Evolutionary conservation across 1,140 invertebrate species (phyloP).

Genomic region (Pygmarrhopalites habei): DNA sequence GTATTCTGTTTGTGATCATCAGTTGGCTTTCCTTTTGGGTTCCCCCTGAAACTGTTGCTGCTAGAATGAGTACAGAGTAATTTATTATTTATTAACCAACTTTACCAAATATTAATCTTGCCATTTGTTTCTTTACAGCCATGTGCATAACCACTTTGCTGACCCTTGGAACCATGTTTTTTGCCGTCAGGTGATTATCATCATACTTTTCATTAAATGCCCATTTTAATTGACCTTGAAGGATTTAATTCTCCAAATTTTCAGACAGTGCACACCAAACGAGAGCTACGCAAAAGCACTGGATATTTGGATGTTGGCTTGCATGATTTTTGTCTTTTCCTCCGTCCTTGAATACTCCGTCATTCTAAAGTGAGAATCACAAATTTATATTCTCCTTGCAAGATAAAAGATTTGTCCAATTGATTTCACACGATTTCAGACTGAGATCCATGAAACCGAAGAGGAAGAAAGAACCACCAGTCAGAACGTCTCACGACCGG

Average conservation of each 20-base stretch:
- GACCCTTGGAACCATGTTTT: slow-evolving; percentile 57
- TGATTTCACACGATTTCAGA: not conserved
- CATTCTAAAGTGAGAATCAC: slow-evolving; percentile 45
- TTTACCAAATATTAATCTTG: no score
- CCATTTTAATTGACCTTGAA: no score
- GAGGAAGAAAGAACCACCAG: not conserved
- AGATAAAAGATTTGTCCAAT: not conserved
- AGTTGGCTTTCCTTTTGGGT: slow-evolving; percentile 42
- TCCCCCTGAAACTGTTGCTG: not conserved
- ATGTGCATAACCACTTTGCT: slow-evolving; percentile 53
- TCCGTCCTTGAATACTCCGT: slow-evolving; percentile 65
- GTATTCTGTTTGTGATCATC: slow-evolving; percentile 58
- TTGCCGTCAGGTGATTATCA: slow-evolving; percentile 52
- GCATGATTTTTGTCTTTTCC: slow-evolving; percentile 63
- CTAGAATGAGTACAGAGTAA: not conserved
- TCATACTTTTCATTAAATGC: not conserved
- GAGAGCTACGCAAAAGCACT: slow-evolving; percentile 60
- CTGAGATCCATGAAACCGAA: not conserved
- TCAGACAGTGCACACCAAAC: slow-evolving; percentile 53
- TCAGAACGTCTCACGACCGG: not conserved
- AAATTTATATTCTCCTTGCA: not conserved
- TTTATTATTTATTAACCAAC: no score
- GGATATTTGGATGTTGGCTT: slow-evolving; percentile 64
- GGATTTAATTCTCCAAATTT: no score
- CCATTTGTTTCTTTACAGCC: no score